Percentiles rank a stretch among this genome's conserved stretches.
These are phyloP conservation scores for Drosophila demipolita DNA, from an alignment of 2,888 invertebrate species.

Conservation along the genomic window DNA sequence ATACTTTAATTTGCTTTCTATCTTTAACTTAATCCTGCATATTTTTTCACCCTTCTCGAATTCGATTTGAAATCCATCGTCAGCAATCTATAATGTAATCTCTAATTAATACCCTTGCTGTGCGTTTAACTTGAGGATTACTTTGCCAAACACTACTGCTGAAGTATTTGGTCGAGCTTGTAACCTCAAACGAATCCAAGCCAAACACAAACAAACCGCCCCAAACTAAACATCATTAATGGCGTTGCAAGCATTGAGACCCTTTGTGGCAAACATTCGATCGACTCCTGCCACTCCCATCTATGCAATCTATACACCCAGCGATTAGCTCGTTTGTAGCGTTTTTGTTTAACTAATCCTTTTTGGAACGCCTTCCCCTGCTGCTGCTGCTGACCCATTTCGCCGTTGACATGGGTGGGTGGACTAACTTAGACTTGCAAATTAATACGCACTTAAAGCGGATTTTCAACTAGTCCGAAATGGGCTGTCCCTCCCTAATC, in stretches of 20 bases:
- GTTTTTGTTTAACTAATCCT: slow-evolving; percentile 77
- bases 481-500: background rate
- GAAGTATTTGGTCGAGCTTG: slow-evolving; percentile 2
- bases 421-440: slow-evolving; percentile 73
- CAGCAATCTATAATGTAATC: slow-evolving; percentile 33
- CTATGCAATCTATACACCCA: background rate
- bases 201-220: slow-evolving; percentile 8
- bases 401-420: background rate
- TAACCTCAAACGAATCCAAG: slow-evolving; percentile 2
- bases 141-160: slow-evolving; percentile 28
- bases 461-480: slow-evolving; percentile 58
- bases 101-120: slow-evolving; percentile 34
- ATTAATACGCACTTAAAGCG: slow-evolving; percentile 76
- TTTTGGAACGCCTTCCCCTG: slow-evolving; percentile 22
- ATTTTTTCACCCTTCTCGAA: background rate
- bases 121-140: slow-evolving; percentile 33
- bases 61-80: slow-evolving; percentile 4
- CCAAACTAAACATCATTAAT: slow-evolving; percentile 53
- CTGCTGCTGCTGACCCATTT: slow-evolving; percentile 17
- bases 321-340: slow-evolving; percentile 67
- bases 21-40: background rate
- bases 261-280: slow-evolving; percentile 50
- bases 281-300: slow-evolving; percentile 30
- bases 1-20: background rate
- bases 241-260: slow-evolving; percentile 36